Evolutionary conservation across 2,888 invertebrate species (phyloP).

Genomic region (Colostygia pectinataria): DNA sequence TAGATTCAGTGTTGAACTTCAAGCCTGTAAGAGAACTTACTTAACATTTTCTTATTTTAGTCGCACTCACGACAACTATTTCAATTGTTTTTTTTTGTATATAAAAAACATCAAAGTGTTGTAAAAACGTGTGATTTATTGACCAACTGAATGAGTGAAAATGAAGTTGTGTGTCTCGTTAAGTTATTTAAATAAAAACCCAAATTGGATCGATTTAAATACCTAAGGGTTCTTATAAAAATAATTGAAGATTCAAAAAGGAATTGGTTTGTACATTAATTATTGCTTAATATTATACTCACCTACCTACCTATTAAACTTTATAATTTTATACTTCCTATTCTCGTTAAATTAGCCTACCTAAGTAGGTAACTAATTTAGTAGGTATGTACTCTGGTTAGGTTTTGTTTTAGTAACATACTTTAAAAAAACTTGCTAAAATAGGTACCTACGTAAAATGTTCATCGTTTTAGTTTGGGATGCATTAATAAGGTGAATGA

Average conservation of each 20-base stretch:
- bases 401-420: no score
- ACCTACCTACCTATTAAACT: no score
- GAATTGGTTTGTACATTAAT: constrained; percentile 9
- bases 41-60: no score
- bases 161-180: background rate
- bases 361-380: background rate
- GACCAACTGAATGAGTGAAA: background rate
- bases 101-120: background rate
- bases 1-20: no score
- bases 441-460: no score
- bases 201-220: constrained; percentile 10
- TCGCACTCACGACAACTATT: no score
- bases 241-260: background rate
- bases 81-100: no score
- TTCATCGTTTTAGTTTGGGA: constrained; percentile 27
- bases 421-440: no score
- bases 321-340: no score
- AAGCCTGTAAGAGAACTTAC: no score
- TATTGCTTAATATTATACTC: background rate
- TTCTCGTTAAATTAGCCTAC: background rate
- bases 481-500: constrained; percentile 52
- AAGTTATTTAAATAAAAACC: background rate
- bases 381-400: background rate
- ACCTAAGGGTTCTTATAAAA: background rate
- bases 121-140: background rate